Evolutionary conservation across 1,140 invertebrate species (phyloP).

Genomic region (Zaprionus camerounensis): DNA sequence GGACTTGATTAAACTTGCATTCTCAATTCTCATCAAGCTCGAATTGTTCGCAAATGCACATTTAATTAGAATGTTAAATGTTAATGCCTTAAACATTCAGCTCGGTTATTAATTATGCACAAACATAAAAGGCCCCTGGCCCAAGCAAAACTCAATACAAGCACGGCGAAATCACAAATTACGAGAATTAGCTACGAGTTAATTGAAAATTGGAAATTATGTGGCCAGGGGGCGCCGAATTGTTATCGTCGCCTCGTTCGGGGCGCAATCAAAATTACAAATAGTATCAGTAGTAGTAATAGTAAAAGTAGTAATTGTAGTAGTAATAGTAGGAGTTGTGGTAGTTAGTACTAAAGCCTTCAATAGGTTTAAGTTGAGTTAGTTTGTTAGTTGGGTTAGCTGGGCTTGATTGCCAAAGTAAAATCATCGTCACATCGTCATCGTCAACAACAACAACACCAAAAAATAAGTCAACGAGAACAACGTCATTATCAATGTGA

Average conservation of each 20-base stretch:
- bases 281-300: not conserved
- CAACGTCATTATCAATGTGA: slow-evolving; percentile 40
- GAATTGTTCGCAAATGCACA: slow-evolving; percentile 24
- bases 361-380: slow-evolving; percentile 24
- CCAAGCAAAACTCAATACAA: slow-evolving; percentile 54
- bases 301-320: not conserved
- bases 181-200: slow-evolving; percentile 21
- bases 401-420: slow-evolving; percentile 34
- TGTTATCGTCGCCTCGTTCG: slow-evolving; percentile 16
- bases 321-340: not conserved
- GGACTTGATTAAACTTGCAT: slow-evolving; percentile 30
- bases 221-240: slow-evolving; percentile 36
- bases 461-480: slow-evolving; percentile 26
- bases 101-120: slow-evolving; percentile 27
- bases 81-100: slow-evolving; percentile 30
- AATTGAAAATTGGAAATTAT: slow-evolving; percentile 37
- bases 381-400: slow-evolving; percentile 33
- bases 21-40: slow-evolving; percentile 14
- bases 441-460: slow-evolving; percentile 58
- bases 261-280: slow-evolving; percentile 1
- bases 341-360: slow-evolving; percentile 24
- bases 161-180: slow-evolving; percentile 35
- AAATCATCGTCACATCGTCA: slow-evolving; percentile 49
- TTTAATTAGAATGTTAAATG: slow-evolving; percentile 22
- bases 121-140: slow-evolving; percentile 28